Evolutionary conservation across 1,140 invertebrate species (phyloP).

Genomic region (Eriocheir sinensis): DNA sequence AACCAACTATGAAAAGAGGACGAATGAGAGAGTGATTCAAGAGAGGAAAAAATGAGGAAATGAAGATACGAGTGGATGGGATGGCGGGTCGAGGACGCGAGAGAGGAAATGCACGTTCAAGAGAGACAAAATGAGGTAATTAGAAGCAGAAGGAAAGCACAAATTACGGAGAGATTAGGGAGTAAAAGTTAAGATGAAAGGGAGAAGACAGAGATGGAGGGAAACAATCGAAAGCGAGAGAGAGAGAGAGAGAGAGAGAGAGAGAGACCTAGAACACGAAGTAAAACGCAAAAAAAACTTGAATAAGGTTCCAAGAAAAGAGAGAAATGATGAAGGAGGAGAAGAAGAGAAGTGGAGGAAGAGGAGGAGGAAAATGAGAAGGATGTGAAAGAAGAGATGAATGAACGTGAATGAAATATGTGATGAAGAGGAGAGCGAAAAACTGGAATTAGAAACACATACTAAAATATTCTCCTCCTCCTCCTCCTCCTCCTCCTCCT

Average conservation of each 20-base stretch:
- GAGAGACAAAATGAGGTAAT: constrained; percentile 13
- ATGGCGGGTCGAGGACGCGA: neutral
- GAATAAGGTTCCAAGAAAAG: neutral
- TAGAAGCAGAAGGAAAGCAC: neutral
- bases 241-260: constrained; percentile 4
- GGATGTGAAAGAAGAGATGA: neutral
- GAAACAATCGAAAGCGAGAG: neutral
- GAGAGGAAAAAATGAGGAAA: too few species aligned
- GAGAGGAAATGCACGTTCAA: neutral
- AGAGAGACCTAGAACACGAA: too few species aligned
- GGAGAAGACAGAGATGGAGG: too few species aligned
- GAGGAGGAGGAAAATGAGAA: too few species aligned
- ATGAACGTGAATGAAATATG: neutral
- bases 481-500: too few species aligned
- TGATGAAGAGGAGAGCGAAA: too few species aligned
- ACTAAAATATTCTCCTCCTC: too few species aligned
- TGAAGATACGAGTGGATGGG: too few species aligned
- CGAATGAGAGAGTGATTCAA: neutral
- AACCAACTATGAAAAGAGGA: too few species aligned
- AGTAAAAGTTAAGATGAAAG: neutral
- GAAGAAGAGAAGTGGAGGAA: too few species aligned
- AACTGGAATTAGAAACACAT: too few species aligned
- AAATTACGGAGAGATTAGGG: neutral
- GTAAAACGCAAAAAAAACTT: too few species aligned
- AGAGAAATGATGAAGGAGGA: neutral